Evolutionary conservation across 2,888 invertebrate species (phyloP).

Genomic region (Zhuqinia jingwanae): DNA sequence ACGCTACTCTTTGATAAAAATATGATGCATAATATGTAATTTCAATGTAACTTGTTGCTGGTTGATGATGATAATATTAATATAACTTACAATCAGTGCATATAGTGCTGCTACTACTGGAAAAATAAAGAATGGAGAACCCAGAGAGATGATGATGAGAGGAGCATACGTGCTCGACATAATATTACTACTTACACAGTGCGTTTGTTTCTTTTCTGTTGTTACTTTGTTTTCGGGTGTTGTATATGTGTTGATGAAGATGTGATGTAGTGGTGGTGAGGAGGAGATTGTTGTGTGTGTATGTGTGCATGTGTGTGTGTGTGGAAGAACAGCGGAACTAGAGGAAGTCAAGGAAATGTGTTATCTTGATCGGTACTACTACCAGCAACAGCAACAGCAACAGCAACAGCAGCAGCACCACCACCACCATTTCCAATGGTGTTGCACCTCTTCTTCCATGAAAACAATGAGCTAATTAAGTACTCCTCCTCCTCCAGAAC

Average conservation of each 20-base stretch:
- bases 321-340: conserved; percentile 42
- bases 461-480: conserved; percentile 42
- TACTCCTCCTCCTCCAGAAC: background rate
- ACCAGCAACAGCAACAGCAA: background rate
- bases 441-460: conserved; percentile 25
- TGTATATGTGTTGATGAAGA: conserved; percentile 22
- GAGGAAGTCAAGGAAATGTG: conserved; percentile 69
- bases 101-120: background rate
- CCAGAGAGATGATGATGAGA: background rate
- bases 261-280: conserved; percentile 13
- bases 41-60: no score
- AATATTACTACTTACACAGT: background rate
- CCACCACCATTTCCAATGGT: conserved; percentile 18
- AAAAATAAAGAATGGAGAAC: conserved; percentile 18
- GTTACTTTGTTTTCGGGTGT: conserved; percentile 23
- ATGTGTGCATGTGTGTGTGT: no score
- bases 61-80: no score
- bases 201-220: conserved; percentile 1
- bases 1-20: conserved; percentile 22
- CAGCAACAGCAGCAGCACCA: background rate
- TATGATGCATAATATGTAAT: background rate
- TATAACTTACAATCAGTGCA: background rate
- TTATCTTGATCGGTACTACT: conserved; percentile 47
- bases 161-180: background rate
- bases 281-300: background rate